Base-by-base conservation (phyloP, 1,140 invertebrate species). In the Macrotrachela quadricornifera region DNA sequence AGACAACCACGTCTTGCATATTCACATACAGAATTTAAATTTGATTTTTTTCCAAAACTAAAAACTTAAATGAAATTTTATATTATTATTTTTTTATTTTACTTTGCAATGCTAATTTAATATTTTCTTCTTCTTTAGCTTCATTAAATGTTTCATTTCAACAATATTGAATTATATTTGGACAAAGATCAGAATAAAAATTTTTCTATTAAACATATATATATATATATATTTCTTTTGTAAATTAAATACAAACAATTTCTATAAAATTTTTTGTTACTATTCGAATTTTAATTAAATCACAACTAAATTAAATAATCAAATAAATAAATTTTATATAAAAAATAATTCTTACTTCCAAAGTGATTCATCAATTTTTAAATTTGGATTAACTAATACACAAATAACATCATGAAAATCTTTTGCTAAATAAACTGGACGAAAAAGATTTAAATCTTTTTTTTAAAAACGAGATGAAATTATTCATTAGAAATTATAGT, bases 371-470 rank as follows among this genome's bases (percentile, higher is more conserved):
- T 42, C 52, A 42, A 74, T 74, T 62, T 76, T 76, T 57, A 80
- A 80, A 56, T 80, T 77, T 41, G 84, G 81, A 64, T 82, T 85
- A 54, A 80, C 78, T 16, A 91, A 73, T 46, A 80, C 80, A 38
- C 85, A 71, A 10, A 92, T 68, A 12, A 90, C 85, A 69, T 94
- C 87, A 56, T 92, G 71, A 69, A 92, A 86, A 69, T 94, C 88
- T 73, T 91, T 91, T 9, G 86, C 85, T 11, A 86, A 85, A 72
- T 92, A 94, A 0, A 94, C 82, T 3, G 87, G 86, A 57, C 85
- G 75, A 59, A 88, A 87, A 64, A 81, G 80, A 50, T 79, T 79
- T 58, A 90, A 75, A 77, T 91, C 85, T 84, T 66, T n/a, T n/a
- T n/a, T n/a, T n/a, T n/a, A n/a, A n/a, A n/a, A n/a, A n/a, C n/a